These are phyloP conservation scores for Limnephilus marmoratus DNA, from an alignment of 2,888 invertebrate species.

Conservation along the genomic window DNA sequence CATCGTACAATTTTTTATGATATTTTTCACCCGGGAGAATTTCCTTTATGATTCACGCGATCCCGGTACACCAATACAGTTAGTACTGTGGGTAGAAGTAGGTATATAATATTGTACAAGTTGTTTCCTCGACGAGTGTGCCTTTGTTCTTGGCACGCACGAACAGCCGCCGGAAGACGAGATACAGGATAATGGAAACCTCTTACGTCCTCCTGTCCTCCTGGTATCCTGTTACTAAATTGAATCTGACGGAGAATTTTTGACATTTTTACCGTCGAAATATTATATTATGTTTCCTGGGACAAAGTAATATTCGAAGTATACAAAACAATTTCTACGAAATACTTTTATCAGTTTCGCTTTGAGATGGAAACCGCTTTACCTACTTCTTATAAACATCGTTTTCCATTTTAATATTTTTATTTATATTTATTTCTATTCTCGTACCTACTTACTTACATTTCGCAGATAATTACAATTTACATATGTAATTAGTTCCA, in stretches of 20 bases:
- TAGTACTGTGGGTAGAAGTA: neutral
- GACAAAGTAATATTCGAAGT: neutral
- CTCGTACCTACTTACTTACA: too few relatives aligned
- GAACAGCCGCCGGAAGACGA: conserved; percentile 40
- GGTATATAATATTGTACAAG: neutral
- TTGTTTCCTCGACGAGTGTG: conserved; percentile 16
- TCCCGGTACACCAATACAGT: conserved; percentile 45
- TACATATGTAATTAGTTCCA: too few relatives aligned
- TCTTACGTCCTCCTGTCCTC: conserved; percentile 38
- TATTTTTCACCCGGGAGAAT: conserved; percentile 66
- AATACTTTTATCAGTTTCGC: neutral
- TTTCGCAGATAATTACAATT: too few relatives aligned
- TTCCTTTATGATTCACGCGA: conserved; percentile 63
- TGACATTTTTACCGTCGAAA: neutral
- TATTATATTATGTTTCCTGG: neutral
- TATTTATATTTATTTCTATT: too few relatives aligned
- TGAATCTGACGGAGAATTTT: conserved; percentile 16
- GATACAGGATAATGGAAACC: conserved; percentile 50
- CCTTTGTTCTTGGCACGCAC: conserved; percentile 64
- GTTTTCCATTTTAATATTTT: too few relatives aligned
- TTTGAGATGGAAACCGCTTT: neutral
- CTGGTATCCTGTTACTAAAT: conserved; percentile 50
- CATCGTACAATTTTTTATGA: conserved; percentile 56
- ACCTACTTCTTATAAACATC: neutral
- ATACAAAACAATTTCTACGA: neutral